Conservation (phyloP, 2,888 invertebrate genomes). For the Neuroscelio doddi region DNA sequence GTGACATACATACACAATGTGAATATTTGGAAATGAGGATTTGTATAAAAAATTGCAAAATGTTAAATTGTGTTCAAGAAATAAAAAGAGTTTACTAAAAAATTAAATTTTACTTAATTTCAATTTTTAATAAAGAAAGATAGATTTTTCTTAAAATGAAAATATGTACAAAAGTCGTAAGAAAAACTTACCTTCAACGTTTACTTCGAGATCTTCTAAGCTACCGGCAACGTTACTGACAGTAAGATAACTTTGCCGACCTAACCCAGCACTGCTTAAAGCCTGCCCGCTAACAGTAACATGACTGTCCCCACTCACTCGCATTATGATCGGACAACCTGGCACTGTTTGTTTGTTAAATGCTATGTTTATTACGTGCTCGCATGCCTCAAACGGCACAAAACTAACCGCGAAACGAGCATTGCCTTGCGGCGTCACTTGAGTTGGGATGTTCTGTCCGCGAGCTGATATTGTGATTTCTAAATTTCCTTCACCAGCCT, state of each 20-base stretch:
- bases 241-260: constrained; percentile 69
- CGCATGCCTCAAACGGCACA: constrained; percentile 93
- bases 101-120: too few species aligned
- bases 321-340: constrained; percentile 93
- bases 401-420: constrained; percentile 96
- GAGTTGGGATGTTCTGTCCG: constrained; percentile 94
- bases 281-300: constrained; percentile 78
- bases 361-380: constrained; percentile 96
- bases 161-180: not conserved
- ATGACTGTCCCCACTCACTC: constrained; percentile 78
- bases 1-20: constrained; percentile 11
- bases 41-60: too few species aligned
- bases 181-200: constrained; percentile 89
- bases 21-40: too few species aligned
- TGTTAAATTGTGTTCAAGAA: too few species aligned
- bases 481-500: constrained; percentile 97
- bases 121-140: not conserved
- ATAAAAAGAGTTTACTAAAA: too few species aligned
- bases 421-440: constrained; percentile 94
- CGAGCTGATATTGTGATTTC: constrained; percentile 97
- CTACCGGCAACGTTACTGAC: constrained; percentile 84
- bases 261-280: constrained; percentile 71
- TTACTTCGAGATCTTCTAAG: constrained; percentile 94
- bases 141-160: not conserved
- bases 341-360: constrained; percentile 94